Base-by-base conservation (phyloP, 2,888 invertebrate species). In the Arrhopalites spinosus region DNA sequence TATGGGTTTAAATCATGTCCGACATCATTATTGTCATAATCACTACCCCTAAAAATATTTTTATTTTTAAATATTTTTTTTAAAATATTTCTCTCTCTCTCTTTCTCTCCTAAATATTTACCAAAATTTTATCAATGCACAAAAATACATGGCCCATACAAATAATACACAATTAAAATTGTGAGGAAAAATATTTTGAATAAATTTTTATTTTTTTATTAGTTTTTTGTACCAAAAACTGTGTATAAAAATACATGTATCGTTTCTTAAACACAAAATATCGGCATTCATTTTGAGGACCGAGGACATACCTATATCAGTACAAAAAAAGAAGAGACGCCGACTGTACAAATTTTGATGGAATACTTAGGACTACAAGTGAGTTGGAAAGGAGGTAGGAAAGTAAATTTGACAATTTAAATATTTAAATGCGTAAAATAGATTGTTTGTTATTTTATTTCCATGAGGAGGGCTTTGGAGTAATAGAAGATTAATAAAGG, bases 401-500 rank as follows among this genome's bases (percentile, higher is more conserved):
- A 50, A 8, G 17, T 50, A 17, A 36, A 36, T 36, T 36, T 36
- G 36, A 36, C 36, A 36, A 36, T 36, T 36, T 36, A 36, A 36
- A 36, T 36, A 36, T 36, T 50, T 50, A 50, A 50, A n/a, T 50
- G 50, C 36, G 36, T 36, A 36, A 36, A 36, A 36, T 36, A 36
- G 36, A 50, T n/a, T 50, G 59, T 59, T 59, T 59, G 59, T 17
- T 11, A 23, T 23, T 2, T 59, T 36, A 36, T 36, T 11, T 11
- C 36, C 36, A 36, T 59, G 59, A 23, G 59, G 59, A 23, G 59
- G 59, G 23, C 2, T 23, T 13, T 50, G 15, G 20, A 13, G 23
- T 59, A 13, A 59, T 25, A 59, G 59, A 59, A 59, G 59, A 59
- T 59, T 59, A 59, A 59, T 59, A n/a, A n/a, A n/a, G 25, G 59